phyloP scores from a whole-genome alignment of 2,888 invertebrate genomes.

The Tenthredo scrophulariae region DNA sequence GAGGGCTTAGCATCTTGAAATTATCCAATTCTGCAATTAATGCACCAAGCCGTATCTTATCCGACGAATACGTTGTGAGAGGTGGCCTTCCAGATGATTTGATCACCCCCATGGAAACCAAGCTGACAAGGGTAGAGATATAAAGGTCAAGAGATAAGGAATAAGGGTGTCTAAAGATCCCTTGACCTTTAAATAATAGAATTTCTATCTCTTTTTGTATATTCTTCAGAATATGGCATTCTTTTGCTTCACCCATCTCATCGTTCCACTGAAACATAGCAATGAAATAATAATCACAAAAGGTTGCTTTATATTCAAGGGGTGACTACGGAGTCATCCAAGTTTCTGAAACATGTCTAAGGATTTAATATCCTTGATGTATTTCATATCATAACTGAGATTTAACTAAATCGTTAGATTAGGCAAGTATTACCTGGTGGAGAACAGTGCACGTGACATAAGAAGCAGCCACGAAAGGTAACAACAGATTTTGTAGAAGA shows the following conservation, averaged over 20 bases:
- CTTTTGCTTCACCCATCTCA: conserved; percentile 66
- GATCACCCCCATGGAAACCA: conserved; percentile 66
- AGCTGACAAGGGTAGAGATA: conserved; percentile 68
- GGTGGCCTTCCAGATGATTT: conserved; percentile 58
- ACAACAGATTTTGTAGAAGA: conserved; percentile 82
- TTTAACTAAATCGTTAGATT: not conserved
- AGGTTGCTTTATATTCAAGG: not conserved
- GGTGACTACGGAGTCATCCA: not conserved
- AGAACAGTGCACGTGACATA: conserved; percentile 79
- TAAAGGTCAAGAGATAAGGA: conserved; percentile 85
- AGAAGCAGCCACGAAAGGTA: conserved; percentile 84
- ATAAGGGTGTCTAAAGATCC: conserved; percentile 83
- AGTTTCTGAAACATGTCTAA: not conserved
- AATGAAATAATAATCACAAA: conserved; percentile 68
- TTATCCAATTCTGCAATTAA: conserved; percentile 66
- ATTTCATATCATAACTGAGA: not conserved
- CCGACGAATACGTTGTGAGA: conserved; percentile 61
- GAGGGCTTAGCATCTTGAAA: conserved; percentile 64
- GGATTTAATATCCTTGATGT: not conserved
- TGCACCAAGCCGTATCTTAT: conserved; percentile 63
- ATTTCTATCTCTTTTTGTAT: conserved; percentile 83
- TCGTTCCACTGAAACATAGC: conserved; percentile 68
- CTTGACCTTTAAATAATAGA: conserved; percentile 74
- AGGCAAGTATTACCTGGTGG: conserved; percentile 77
- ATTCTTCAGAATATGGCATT: conserved; percentile 80